Base-by-base conservation (phyloP, 2,113 vertebrate species). In the Narcine bancroftii region DNA sequence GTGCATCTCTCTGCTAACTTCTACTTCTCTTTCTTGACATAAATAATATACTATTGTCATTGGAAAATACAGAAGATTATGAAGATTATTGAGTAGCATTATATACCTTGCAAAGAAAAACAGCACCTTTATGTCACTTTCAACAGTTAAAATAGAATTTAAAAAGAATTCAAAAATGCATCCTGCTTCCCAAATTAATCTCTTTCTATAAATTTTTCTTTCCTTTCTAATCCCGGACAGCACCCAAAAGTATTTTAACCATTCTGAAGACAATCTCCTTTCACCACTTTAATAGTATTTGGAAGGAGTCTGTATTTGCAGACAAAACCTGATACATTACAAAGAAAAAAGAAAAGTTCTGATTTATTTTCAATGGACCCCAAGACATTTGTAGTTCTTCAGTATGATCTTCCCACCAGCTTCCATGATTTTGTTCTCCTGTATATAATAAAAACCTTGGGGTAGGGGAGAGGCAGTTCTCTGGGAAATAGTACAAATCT, bases 31-130 rank as follows among this genome's bases (percentile, higher is more conserved):
- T 42, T 21, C 36, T 17, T 39, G 36, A 26, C 69, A 45, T 91
- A 69, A 91, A 91, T 91, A 29, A 91, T 45, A 89, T 89, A 45
- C 42, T 36, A 39, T 91, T 91, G 39, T n/a, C 89, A 91, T 33
- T 33, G 39, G 60, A 89, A 45, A 10, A 47, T 47, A 26, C 9
- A 29, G 65, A 42, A 91, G 65, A 36, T 1, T 91, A 71, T 69
- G 15, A 91, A 69, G 71, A 71, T 29, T 83, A 10, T n/a, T 42
- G 60, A 89, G 11, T 39, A 21, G 65, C 36, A 45, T 66, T 9
- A 65, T 9, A 65, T 39, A 42, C 36, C 21, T n/a, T 60, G 36
- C 65, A 19, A 65, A 89, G 39, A 89, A 66, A 89, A 66, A 65
- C 19, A 42, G 3, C 6, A 24, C 36, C 11, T 89, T 42, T 33